These are phyloP conservation scores for Perdita meconis DNA, from an alignment of 2,888 invertebrate genomes.

Conservation along the genomic window DNA sequence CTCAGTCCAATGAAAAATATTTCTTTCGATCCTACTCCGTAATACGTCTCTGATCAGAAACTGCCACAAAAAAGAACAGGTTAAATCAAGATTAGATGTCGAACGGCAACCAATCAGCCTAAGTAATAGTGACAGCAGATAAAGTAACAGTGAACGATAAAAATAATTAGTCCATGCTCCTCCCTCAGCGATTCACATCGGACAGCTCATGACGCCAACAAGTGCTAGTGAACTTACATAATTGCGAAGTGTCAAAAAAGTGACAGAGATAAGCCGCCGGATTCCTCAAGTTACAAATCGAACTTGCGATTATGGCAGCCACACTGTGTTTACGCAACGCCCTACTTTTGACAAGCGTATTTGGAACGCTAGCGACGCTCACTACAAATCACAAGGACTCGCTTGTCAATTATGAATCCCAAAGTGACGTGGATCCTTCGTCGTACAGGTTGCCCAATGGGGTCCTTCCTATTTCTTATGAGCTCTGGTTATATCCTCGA, in stretches of 20 bases:
- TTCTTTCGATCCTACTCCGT: background rate
- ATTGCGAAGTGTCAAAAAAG: background rate
- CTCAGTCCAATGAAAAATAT: no score
- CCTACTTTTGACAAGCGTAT: background rate
- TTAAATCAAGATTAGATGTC: background rate
- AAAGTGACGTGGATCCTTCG: background rate
- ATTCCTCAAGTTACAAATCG: background rate
- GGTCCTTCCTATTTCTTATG: slow-evolving; percentile 86
- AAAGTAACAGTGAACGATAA: slow-evolving; percentile 6
- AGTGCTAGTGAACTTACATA: background rate
- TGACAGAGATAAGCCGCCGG: background rate
- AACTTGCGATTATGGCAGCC: background rate
- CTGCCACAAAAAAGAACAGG: background rate
- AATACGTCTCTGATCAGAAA: background rate
- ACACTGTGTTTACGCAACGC: background rate
- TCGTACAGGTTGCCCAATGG: slow-evolving; percentile 86
- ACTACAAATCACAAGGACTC: background rate
- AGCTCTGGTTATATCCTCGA: slow-evolving; percentile 80
- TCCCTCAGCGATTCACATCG: background rate
- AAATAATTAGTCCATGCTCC: slow-evolving; percentile 11
- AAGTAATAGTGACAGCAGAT: background rate
- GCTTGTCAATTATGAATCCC: background rate
- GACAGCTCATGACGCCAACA: background rate
- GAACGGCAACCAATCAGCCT: background rate
- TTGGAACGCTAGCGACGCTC: background rate